phyloP scores from a whole-genome alignment of 92 coral and sea anemone species.

The Bergia puertoricense region DNA sequence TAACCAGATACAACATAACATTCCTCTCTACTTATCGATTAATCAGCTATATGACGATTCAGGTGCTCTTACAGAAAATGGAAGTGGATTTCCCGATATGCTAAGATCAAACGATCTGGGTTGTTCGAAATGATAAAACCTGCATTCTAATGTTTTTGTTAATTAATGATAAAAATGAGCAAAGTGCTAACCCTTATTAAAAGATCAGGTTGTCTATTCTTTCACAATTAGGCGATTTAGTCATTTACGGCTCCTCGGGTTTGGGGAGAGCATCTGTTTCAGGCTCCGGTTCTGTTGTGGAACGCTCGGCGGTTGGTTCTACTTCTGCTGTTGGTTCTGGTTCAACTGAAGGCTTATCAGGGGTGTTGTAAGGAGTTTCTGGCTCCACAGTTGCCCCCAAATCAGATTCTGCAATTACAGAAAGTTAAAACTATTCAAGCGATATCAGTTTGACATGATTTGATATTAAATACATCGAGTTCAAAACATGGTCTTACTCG shows the following conservation, averaged over 20 bases:
- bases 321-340: neutral
- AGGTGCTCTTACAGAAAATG: too few species aligned
- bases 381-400: neutral
- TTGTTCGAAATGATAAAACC: too few species aligned
- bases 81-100: too few species aligned
- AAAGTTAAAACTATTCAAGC: too few species aligned
- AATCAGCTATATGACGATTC: too few species aligned
- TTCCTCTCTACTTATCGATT: too few species aligned
- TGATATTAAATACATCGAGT: neutral
- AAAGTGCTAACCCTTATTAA: too few species aligned
- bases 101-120: too few species aligned
- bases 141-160: too few species aligned
- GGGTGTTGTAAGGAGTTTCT: neutral
- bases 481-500: too few species aligned
- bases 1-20: too few species aligned
- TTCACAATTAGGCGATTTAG: neutral
- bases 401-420: neutral
- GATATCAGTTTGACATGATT: neutral
- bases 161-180: neutral
- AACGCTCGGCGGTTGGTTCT: neutral
- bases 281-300: neutral
- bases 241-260: neutral
- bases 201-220: neutral
- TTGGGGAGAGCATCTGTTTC: neutral
- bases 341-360: neutral